Percentiles rank a stretch among this genome's conserved stretches.
Evolutionary conservation across 2,888 invertebrate species (phyloP).

Genomic region (Synanthedon formicaeformis): DNA sequence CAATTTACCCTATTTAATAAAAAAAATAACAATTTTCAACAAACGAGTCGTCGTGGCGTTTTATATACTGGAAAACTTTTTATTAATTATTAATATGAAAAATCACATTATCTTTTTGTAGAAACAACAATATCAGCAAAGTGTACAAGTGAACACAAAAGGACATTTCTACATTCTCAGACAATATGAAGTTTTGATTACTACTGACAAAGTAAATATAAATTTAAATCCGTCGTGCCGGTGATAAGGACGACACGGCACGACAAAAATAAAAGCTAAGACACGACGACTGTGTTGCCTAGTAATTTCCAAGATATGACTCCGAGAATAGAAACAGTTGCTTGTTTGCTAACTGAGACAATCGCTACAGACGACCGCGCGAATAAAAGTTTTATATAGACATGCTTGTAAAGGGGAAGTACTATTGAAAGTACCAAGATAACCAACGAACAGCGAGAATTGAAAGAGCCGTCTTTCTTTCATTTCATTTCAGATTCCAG

Average conservation of each 20-base stretch:
- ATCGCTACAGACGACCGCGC: conserved; percentile 24
- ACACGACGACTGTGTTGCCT: neutral
- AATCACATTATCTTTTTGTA: too few relatives aligned
- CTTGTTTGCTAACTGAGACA: conserved; percentile 13
- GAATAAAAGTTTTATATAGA: conserved; percentile 28
- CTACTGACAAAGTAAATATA: conserved; percentile 4
- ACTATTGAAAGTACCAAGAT: conserved; percentile 1
- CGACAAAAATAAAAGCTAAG: neutral
- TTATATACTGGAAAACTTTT: too few relatives aligned
- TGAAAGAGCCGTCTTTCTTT: too few relatives aligned
- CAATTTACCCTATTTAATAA: neutral
- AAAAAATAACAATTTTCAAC: too few relatives aligned
- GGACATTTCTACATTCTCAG: too few relatives aligned
- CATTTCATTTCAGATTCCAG: too few relatives aligned
- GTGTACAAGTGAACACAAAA: neutral
- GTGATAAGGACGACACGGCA: neutral
- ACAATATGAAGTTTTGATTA: too few relatives aligned
- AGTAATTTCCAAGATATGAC: conserved; percentile 14
- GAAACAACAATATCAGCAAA: too few relatives aligned
- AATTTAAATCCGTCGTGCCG: neutral
- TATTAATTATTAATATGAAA: too few relatives aligned
- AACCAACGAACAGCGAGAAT: too few relatives aligned
- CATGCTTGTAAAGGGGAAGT: conserved; percentile 20
- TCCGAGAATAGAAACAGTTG: conserved; percentile 22
- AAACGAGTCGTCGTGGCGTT: too few relatives aligned